Conservation (phyloP, 2,888 invertebrate species). For the Zelleria hepariella region DNA sequence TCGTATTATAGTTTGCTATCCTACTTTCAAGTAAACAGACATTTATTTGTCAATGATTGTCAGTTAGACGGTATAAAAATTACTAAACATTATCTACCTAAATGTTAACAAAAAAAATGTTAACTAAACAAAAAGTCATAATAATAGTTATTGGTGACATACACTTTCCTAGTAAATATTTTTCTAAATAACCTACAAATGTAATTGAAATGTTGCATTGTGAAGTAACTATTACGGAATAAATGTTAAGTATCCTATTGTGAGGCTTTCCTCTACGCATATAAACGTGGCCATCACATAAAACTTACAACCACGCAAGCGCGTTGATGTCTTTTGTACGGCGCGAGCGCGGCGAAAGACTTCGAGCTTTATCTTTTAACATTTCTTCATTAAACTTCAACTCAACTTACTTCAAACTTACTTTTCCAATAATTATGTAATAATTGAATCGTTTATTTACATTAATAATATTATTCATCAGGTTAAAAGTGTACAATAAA, state of each 20-base stretch:
- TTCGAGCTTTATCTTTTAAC: constrained; percentile 3
- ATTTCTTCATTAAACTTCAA: neutral
- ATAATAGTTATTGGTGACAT: too few species aligned
- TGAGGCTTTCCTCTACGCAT: constrained; percentile 5
- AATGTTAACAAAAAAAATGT: too few species aligned
- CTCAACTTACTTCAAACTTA: neutral
- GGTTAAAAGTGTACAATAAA: too few species aligned
- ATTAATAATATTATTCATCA: too few species aligned
- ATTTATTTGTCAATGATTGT: too few species aligned
- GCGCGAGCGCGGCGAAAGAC: constrained; percentile 14
- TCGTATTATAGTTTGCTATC: too few species aligned
- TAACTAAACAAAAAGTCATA: too few species aligned
- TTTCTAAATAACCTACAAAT: neutral
- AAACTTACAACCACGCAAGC: constrained; percentile 11
- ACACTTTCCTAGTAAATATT: neutral
- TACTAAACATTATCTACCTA: too few species aligned
- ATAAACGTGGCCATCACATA: constrained; percentile 1
- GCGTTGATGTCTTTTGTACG: constrained; percentile 59
- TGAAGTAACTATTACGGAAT: neutral
- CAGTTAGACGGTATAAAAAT: too few species aligned
- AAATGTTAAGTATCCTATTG: constrained; percentile 7
- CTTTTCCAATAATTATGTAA: neutral
- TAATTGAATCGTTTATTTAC: neutral
- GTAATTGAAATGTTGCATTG: neutral
- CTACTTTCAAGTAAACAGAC: too few species aligned